Evolutionary conservation across 2,888 invertebrate species (phyloP).

Genomic region (Yponomeuta malinellus): DNA sequence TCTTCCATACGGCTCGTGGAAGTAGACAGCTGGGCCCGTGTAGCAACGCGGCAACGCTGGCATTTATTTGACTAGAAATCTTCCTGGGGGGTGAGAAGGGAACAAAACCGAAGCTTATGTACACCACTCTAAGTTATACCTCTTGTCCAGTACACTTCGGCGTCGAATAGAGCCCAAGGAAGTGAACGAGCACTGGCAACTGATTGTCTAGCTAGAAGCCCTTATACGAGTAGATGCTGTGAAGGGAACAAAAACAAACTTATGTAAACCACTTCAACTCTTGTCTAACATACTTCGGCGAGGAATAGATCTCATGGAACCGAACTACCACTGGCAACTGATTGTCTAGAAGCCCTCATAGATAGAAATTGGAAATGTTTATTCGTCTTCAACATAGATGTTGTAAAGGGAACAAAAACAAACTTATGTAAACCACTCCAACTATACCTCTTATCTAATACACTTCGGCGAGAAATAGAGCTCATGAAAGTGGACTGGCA

Average conservation of each 20-base stretch:
- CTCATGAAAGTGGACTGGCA: slow-evolving; percentile 28
- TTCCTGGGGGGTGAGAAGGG: too few relatives aligned
- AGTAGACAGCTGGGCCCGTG: too few relatives aligned
- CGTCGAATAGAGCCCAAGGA: slow-evolving; percentile 29
- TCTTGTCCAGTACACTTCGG: slow-evolving; percentile 59
- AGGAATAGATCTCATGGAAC: slow-evolving; percentile 28
- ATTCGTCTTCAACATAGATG: too few relatives aligned
- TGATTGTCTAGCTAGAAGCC: too few relatives aligned
- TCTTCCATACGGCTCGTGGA: too few relatives aligned
- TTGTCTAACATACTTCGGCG: slow-evolving; percentile 33
- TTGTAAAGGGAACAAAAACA: background rate
- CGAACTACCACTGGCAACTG: slow-evolving; percentile 16
- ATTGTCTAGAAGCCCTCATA: too few relatives aligned
- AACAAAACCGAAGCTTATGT: background rate
- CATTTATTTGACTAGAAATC: too few relatives aligned
- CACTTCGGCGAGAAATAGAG: slow-evolving; percentile 43
- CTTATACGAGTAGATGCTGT: too few relatives aligned
- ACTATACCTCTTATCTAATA: slow-evolving; percentile 53
- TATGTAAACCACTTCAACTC: background rate
- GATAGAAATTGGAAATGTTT: too few relatives aligned
- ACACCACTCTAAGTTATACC: slow-evolving; percentile 29
- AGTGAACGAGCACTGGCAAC: slow-evolving; percentile 17
- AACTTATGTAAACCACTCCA: background rate
- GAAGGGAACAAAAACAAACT: background rate
- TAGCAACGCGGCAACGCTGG: too few relatives aligned